Evolutionary conservation across 2,888 invertebrate species (phyloP), one percentile per base, ranked within the genome.

Genomic region (Cheilosia soror): DNA sequence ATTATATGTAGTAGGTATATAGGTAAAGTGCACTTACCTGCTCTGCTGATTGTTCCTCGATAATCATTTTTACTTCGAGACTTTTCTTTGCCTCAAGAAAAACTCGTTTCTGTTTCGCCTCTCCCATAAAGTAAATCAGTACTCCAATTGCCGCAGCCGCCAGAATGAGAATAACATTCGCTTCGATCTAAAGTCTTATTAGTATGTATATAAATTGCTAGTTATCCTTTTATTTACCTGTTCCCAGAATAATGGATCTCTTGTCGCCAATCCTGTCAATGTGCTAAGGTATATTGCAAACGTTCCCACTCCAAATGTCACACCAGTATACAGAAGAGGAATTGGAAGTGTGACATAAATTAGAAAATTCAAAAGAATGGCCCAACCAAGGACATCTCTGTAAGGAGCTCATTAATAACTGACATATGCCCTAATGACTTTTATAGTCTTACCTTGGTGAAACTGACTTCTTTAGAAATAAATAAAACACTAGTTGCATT

Each of bases 11-110:
- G 37, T 58, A 40, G 58, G 15, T 29, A 13, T 49, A 5, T 13
- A 20, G 2, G 37, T 40, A 6, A 53, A 42, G 2, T 5, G 42
- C 7, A 77, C 88, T 89, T 89, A 97, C 97, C 95, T 97, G 97
- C 92, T 98, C 98, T 78, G 96, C 96, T 88, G 97, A 97, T 92
- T 98, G 97, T 91, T 98, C 97, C 92, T 98, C 98, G 88, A 98
- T 97, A 72, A 97, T 96, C 89, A 98, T 94, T 92, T 98, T 98
- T 88, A 98, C 97, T 90, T 97, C 96, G 87, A 98, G 93, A 89
- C 98, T 98, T 92, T 97, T 96, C 90, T 97, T 96, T 4, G 98
- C 98, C 92, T 98, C 97, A 86, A 96, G 93, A 91, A 98, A 98
- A 55, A 98, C 97, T 76, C 96, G 94, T 58, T 98, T 94, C 90